These are phyloP conservation scores for Eciton burchellii DNA, from an alignment of 1,140 invertebrate species.

Conservation along the genomic window DNA sequence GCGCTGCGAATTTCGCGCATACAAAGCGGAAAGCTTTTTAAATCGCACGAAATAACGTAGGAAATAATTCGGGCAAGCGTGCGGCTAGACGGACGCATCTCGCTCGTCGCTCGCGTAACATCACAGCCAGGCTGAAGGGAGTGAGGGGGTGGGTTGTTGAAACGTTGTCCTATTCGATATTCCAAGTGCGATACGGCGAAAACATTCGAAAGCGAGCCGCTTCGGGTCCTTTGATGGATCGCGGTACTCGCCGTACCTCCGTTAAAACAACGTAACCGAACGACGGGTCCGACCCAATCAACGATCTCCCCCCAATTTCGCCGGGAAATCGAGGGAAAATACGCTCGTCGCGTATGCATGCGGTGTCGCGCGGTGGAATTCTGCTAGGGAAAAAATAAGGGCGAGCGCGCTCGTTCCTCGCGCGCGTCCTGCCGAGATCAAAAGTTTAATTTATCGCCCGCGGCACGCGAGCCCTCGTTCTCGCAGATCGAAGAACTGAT, in stretches of 20 bases:
- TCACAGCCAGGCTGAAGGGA: constrained; percentile 20
- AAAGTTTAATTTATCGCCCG: constrained; percentile 67
- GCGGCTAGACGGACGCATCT: not conserved
- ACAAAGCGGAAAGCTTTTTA: not conserved
- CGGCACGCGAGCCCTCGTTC: constrained; percentile 64
- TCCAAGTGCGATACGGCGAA: constrained; percentile 35
- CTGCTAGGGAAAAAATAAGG: constrained; percentile 31
- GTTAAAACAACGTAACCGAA: constrained; percentile 57
- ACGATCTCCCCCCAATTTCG: constrained; percentile 27
- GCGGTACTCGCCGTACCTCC: constrained; percentile 28
- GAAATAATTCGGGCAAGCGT: constrained; percentile 25
- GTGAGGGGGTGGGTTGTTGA: constrained; percentile 27
- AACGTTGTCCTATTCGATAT: constrained; percentile 47
- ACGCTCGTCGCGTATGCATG: constrained; percentile 35
- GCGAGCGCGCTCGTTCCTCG: not conserved
- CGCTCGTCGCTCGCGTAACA: constrained; percentile 12
- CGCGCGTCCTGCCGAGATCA: constrained; percentile 57
- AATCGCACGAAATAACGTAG: not conserved
- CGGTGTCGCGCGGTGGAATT: constrained; percentile 31
- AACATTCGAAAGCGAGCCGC: constrained; percentile 28
- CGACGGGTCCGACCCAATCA: constrained; percentile 51
- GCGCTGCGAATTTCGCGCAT: not conserved
- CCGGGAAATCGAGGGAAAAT: constrained; percentile 39
- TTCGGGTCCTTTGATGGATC: constrained; percentile 32
- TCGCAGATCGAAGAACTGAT: constrained; percentile 71